These are phyloP conservation scores for Cinclus mexicanus DNA, from an alignment of 2,113 vertebrate genomes.

Conservation along the genomic window DNA sequence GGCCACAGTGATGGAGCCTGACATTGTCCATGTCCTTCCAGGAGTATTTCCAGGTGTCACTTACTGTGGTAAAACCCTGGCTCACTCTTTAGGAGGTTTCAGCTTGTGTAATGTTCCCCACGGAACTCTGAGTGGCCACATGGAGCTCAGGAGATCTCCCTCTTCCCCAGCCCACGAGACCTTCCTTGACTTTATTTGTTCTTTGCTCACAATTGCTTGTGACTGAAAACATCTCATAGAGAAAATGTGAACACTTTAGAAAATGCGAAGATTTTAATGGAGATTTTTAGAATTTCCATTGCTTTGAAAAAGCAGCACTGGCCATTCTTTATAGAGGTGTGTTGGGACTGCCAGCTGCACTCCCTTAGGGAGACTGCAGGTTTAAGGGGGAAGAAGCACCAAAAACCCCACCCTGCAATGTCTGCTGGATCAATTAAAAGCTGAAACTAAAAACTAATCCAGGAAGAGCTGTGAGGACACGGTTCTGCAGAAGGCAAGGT, in stretches of 20 bases:
- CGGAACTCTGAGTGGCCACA: neutral
- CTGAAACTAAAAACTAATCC: neutral
- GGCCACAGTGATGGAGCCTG: neutral
- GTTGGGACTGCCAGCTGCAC: neutral
- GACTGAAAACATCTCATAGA: neutral
- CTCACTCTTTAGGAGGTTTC: neutral
- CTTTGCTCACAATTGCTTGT: neutral
- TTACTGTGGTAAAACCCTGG: neutral
- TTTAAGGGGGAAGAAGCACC: neutral
- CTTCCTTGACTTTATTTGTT: neutral
- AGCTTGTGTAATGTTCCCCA: neutral
- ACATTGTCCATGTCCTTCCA: neutral
- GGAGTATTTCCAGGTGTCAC: neutral
- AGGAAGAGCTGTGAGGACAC: neutral
- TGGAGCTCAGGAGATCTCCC: neutral
- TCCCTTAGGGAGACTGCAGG: neutral
- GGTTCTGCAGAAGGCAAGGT: neutral
- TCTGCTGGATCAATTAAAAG: neutral
- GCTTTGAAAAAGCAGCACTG: neutral
- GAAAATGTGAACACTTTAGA: neutral
- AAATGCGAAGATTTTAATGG: neutral
- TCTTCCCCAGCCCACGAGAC: neutral
- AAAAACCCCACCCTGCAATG: neutral
- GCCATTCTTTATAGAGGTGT: neutral
- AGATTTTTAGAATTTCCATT: neutral